Evolutionary conservation across 2,113 vertebrate genomes (phyloP).

Genomic region (Alectura lathami): DNA sequence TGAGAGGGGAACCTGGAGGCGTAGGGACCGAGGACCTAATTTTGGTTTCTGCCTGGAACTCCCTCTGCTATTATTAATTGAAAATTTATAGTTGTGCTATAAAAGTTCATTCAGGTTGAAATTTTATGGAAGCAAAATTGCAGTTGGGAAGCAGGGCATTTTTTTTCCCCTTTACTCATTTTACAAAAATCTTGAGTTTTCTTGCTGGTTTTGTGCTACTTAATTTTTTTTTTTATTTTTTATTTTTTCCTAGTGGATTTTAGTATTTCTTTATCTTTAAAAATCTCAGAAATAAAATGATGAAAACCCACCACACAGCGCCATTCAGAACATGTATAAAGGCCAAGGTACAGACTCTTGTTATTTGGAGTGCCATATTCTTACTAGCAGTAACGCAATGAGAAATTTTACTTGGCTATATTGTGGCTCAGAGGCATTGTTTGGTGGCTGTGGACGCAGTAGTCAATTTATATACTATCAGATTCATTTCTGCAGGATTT

Average conservation of each 20-base stretch:
- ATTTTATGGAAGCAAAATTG: neutral
- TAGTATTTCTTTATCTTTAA: neutral
- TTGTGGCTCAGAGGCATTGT: neutral
- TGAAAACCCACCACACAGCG: fast-evolving
- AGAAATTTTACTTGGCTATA: neutral
- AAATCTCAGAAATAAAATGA: neutral
- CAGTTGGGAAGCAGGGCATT: neutral
- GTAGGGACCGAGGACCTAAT: neutral
- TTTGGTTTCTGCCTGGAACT: neutral
- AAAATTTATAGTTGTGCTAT: neutral
- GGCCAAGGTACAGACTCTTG: neutral
- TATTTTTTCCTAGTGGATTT: neutral
- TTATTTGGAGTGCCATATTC: neutral
- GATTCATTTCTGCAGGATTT: conserved; percentile 29
- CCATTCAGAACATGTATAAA: neutral
- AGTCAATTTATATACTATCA: neutral
- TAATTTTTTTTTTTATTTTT: neutral
- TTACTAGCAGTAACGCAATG: neutral
- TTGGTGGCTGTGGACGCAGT: neutral
- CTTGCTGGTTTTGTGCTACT: neutral
- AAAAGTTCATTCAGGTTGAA: neutral
- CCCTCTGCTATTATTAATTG: neutral
- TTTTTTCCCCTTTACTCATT: fast-evolving
- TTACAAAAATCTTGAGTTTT: neutral
- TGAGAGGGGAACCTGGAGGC: neutral